phyloP scores from a whole-genome alignment of 1,140 invertebrate species.

The Listronotus bonariensis region DNA sequence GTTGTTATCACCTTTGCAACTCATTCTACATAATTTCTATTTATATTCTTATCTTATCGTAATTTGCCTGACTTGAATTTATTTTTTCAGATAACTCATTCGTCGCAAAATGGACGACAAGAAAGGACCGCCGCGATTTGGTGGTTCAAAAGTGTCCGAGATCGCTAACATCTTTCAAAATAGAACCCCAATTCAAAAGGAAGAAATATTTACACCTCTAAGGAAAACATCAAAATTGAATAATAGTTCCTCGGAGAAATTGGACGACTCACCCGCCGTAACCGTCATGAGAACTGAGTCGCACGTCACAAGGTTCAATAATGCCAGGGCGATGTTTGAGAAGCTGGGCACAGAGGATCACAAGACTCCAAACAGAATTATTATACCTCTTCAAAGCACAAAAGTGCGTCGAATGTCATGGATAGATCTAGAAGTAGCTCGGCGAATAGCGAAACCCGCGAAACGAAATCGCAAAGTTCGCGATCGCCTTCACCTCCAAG shows the following conservation, averaged over 20 bases:
- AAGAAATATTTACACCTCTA: slow-evolving; percentile 56
- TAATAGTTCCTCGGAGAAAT: slow-evolving; percentile 57
- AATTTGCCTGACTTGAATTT: background rate
- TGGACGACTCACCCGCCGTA: slow-evolving; percentile 60
- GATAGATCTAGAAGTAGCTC: slow-evolving; percentile 51
- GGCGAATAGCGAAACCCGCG: slow-evolving; percentile 49
- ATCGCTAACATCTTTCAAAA: slow-evolving; percentile 84
- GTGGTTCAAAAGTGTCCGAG: slow-evolving; percentile 84
- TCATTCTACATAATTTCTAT: background rate
- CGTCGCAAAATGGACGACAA: slow-evolving; percentile 66
- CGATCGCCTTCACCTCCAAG: slow-evolving; percentile 49
- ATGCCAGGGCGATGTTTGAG: slow-evolving; percentile 89
- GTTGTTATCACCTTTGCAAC: too few relatives aligned
- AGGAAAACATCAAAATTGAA: slow-evolving; percentile 52
- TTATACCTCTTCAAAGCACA: slow-evolving; percentile 50
- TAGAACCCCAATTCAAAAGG: slow-evolving; percentile 48
- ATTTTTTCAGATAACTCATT: background rate
- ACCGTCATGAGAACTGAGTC: slow-evolving; percentile 86
- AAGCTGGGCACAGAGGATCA: slow-evolving; percentile 77
- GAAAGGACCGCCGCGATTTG: slow-evolving; percentile 64
- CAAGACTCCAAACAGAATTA: slow-evolving; percentile 35
- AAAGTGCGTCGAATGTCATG: slow-evolving; percentile 53
- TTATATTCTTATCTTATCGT: background rate
- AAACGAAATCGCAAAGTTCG: slow-evolving; percentile 45
- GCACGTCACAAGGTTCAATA: slow-evolving; percentile 88